Evolutionary conservation across 2,113 vertebrate species (phyloP), one percentile per base, ranked within the genome.

Genomic region (Sialia sialis): DNA sequence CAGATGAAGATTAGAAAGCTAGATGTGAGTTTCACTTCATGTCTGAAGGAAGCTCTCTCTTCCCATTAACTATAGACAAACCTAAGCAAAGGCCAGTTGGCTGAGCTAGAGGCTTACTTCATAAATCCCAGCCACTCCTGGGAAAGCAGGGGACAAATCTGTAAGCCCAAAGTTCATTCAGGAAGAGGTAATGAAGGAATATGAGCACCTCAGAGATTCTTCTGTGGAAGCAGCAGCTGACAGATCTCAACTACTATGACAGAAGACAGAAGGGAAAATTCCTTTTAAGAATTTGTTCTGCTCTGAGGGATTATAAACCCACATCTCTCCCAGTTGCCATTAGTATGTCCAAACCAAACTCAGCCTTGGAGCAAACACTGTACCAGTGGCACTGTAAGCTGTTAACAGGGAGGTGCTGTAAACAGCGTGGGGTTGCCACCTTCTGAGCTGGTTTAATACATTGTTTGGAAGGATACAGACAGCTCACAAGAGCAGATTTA

Each of bases 1-100:
- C 75, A 92, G 92, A 91, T 91, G 49, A 90, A 91, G 67, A 88
- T n/a, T 23, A 62, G 92, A 69, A 85, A 87, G 22, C 67, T 77
- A 66, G 78, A 87, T 26, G 9, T 43, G 34, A 13, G 43, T 84
- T 85, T 84, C 80, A 39, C 27, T 51, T 20, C 5, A 22, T 69
- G 51, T 49, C 23, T 62, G 32, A 85, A 73, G 38, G 46, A 85
- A 36, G 38, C 14, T 80, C 22, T 55, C 32, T 74, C 49, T 63
- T 70, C 52, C 30, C 8, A 5, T 62, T 56, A 60, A 78, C 27
- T 67, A 2, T 1, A 78, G 49, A 51, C 27, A 93, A 76, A 68
- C 19, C 22, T 60, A 34, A 79, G 32, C 3, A 1, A 72, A 89
- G 15, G 17, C 32, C 67, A 55, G 15, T 9, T 14, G 10, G 17